These are phyloP conservation scores for Cephus rjabovi DNA, from an alignment of 2,888 invertebrate species.

Conservation along the genomic window DNA sequence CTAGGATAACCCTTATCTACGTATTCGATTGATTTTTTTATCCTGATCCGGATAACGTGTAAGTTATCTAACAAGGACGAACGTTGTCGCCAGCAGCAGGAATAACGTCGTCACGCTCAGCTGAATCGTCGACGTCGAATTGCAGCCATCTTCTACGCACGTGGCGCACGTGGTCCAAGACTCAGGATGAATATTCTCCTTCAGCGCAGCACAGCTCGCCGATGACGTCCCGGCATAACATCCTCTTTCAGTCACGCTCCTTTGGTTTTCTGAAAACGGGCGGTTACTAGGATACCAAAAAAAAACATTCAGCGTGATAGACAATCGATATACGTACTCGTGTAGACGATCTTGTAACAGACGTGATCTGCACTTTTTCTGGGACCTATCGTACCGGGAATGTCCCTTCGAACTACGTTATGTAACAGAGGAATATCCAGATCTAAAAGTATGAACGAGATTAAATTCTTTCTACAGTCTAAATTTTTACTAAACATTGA, in stretches of 20 bases:
- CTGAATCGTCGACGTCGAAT: conserved; percentile 19
- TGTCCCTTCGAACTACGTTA: neutral
- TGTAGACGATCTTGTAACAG: neutral
- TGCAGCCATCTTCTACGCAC: conserved; percentile 27
- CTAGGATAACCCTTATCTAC: neutral
- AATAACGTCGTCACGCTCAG: conserved; percentile 9
- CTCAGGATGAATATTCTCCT: neutral
- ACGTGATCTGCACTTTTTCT: neutral
- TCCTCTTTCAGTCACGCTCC: neutral
- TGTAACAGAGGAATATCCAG: neutral
- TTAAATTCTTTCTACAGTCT: neutral
- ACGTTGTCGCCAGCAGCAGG: neutral
- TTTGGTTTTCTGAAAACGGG: neutral
- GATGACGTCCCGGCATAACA: neutral
- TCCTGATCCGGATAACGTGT: neutral
- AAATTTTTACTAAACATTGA: neutral
- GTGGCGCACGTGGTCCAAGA: neutral
- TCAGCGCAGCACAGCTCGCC: neutral
- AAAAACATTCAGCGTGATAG: neutral
- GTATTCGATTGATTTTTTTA: neutral
- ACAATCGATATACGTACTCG: neutral
- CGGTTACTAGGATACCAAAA: neutral
- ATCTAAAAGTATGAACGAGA: neutral
- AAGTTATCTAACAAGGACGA: neutral
- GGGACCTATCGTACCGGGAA: neutral